Conservation (phyloP, 2,888 invertebrate species). For the Leucophenga montana region DNA sequence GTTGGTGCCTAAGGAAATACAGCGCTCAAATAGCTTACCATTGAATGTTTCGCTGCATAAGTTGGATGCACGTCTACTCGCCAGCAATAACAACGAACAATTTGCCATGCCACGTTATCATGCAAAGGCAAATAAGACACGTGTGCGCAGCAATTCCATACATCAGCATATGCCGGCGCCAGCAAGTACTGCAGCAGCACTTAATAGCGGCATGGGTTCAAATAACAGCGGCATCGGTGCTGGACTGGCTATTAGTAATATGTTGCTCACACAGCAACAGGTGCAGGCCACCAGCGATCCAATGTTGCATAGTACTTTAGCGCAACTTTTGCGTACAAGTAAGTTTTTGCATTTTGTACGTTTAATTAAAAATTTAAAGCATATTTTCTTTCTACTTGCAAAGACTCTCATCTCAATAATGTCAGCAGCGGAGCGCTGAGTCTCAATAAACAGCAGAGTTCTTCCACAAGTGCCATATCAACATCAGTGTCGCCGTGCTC, state of each 20-base stretch:
- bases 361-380: neutral
- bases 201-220: conserved; percentile 20
- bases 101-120: conserved; percentile 72
- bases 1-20: conserved; percentile 74
- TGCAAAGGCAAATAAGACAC: conserved; percentile 61
- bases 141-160: conserved; percentile 72
- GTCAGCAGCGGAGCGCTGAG: conserved; percentile 13
- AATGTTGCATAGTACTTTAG: conserved; percentile 84
- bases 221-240: conserved; percentile 35
- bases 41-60: conserved; percentile 76
- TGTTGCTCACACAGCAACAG: conserved; percentile 71
- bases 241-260: conserved; percentile 40
- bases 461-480: conserved; percentile 66
- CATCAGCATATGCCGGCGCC: conserved; percentile 59
- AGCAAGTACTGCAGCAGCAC: conserved; percentile 29
- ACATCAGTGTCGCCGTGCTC: conserved; percentile 39
- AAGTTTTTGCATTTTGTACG: conserved; percentile 39
- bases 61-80: conserved; percentile 53
- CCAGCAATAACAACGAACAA: conserved; percentile 53
- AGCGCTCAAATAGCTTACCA: conserved; percentile 78
- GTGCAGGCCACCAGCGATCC: conserved; percentile 86
- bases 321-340: conserved; percentile 82
- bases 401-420: conserved; percentile 56
- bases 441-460: conserved; percentile 52
- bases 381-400: conserved; percentile 31